These are phyloP conservation scores for Tortricodes alternella DNA, from an alignment of 2,888 invertebrate genomes.

Conservation along the genomic window DNA sequence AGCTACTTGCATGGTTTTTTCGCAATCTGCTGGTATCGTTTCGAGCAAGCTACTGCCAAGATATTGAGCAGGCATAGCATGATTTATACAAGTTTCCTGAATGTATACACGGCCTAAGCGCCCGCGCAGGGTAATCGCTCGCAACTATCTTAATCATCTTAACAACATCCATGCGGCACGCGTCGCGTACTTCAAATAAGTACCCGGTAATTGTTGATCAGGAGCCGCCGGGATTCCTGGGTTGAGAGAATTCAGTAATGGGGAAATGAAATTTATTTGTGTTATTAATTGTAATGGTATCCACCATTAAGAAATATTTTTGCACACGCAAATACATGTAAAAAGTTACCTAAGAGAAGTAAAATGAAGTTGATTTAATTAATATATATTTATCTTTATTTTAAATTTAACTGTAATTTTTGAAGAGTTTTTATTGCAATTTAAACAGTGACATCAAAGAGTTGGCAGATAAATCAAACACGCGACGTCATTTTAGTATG, in stretches of 20 bases:
- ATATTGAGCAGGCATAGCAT: too few species aligned
- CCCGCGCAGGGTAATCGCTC: conserved; percentile 2
- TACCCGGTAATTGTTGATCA: conserved; percentile 6
- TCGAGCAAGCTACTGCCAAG: too few species aligned
- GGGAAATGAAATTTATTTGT: neutral
- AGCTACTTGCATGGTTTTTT: too few species aligned
- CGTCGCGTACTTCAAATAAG: conserved; percentile 9
- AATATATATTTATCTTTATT: too few species aligned
- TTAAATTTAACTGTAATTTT: too few species aligned
- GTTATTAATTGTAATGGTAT: neutral
- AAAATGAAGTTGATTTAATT: too few species aligned
- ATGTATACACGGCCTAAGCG: neutral
- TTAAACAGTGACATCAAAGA: too few species aligned
- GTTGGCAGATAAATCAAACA: too few species aligned
- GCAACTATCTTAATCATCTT: conserved; percentile 25
- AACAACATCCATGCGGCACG: conserved; percentile 16
- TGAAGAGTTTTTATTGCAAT: too few species aligned
- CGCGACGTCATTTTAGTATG: too few species aligned
- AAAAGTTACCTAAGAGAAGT: neutral
- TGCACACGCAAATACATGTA: neutral
- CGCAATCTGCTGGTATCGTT: too few species aligned
- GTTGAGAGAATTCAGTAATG: neutral
- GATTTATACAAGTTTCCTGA: too few species aligned
- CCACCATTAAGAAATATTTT: neutral
- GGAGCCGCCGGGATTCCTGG: conserved; percentile 3